Evolutionary conservation across 1,140 invertebrate genomes (phyloP).

Genomic region (Oedothorax gibbosus): DNA sequence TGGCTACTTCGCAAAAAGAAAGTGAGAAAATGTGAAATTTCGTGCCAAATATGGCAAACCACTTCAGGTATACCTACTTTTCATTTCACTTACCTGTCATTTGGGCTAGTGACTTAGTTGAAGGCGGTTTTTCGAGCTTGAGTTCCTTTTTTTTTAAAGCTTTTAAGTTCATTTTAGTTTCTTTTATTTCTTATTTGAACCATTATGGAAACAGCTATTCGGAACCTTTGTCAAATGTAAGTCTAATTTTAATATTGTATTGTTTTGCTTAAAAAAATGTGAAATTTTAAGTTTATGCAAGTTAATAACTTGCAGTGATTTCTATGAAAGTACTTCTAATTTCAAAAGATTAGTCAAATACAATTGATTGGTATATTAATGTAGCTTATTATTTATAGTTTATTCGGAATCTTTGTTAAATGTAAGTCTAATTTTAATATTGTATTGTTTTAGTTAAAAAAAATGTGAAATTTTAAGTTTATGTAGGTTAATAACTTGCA

Average conservation of each 20-base stretch:
- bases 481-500: too few species aligned
- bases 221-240: constrained; percentile 41
- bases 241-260: neutral
- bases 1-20: too few species aligned
- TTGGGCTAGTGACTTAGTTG: constrained; percentile 47
- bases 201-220: constrained; percentile 33
- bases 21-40: neutral
- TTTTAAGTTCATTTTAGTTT: constrained; percentile 24
- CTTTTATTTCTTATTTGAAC: neutral
- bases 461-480: too few species aligned
- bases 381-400: too few species aligned
- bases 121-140: constrained; percentile 23
- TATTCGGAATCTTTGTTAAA: constrained; percentile 30
- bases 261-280: too few species aligned
- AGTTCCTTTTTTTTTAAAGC: constrained; percentile 19
- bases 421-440: constrained; percentile 18
- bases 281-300: too few species aligned
- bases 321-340: too few species aligned
- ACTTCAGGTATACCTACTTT: constrained; percentile 17
- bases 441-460: neutral
- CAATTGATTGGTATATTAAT: too few species aligned
- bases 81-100: constrained; percentile 46
- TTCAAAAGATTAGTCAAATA: too few species aligned
- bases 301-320: too few species aligned
- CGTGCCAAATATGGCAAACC: constrained; percentile 40